Evolutionary conservation across 2,113 vertebrate species (phyloP).

Genomic region (Typhlomys cinereus): DNA sequence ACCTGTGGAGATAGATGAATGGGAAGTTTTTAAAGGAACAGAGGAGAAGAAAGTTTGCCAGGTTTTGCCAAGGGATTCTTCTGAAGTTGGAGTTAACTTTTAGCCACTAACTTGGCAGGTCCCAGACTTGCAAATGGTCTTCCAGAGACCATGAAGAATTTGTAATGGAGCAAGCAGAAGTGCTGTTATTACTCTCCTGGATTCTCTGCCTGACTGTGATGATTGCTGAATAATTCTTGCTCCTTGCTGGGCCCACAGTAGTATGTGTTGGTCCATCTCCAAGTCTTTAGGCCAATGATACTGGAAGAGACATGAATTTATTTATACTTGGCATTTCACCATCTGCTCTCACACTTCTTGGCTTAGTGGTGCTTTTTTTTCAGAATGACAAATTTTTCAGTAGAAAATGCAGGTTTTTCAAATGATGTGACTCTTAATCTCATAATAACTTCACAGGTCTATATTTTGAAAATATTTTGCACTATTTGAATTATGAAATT

Average conservation of each 20-base stretch:
- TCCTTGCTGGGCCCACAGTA: slow-evolving; percentile 40
- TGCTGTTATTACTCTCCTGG: slow-evolving; percentile 51
- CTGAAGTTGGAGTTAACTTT: slow-evolving; percentile 30
- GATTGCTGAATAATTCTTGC: slow-evolving; percentile 69
- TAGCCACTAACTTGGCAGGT: neutral
- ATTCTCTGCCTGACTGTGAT: slow-evolving; percentile 45
- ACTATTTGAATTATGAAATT: neutral
- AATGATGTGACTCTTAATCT: slow-evolving; percentile 47
- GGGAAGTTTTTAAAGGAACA: neutral
- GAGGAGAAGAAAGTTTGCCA: neutral
- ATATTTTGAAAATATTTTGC: neutral
- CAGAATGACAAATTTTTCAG: slow-evolving; percentile 59
- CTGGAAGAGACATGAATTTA: slow-evolving; percentile 65
- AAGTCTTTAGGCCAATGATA: slow-evolving; percentile 60
- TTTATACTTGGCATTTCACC: slow-evolving; percentile 75
- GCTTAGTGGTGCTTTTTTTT: slow-evolving; percentile 49
- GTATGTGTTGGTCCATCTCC: slow-evolving; percentile 53
- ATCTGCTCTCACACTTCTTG: slow-evolving; percentile 68
- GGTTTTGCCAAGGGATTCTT: neutral
- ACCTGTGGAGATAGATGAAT: neutral
- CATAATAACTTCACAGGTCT: slow-evolving; percentile 34
- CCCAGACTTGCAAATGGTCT: neutral
- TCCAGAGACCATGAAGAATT: slow-evolving; percentile 51
- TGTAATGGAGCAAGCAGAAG: slow-evolving; percentile 56
- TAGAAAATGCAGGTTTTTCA: slow-evolving; percentile 32